phyloP scores from a whole-genome alignment of 2,888 invertebrate species.

The Drosophila eohydei region DNA sequence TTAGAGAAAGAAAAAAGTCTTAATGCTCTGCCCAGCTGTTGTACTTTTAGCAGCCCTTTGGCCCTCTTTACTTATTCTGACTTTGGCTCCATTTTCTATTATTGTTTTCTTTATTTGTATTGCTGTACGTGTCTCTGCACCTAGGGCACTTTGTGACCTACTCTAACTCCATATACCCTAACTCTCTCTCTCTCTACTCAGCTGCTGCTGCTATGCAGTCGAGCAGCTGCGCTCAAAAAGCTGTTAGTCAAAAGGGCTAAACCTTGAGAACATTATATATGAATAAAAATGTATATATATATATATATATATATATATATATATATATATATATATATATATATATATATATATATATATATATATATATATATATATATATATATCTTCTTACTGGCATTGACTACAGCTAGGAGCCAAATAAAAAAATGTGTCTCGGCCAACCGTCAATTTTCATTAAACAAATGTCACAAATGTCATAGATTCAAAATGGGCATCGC shows the following conservation, averaged over 20 bases:
- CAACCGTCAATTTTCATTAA: constrained; percentile 73
- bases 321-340: constrained; percentile 5
- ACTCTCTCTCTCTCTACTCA: not conserved
- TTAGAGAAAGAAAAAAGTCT: constrained; percentile 10
- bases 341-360: constrained; percentile 11
- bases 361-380: constrained; percentile 13
- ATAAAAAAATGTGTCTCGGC: constrained; percentile 22
- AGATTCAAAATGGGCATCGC: constrained; percentile 49
- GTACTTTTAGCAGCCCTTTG: constrained; percentile 43
- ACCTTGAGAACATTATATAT: constrained; percentile 1
- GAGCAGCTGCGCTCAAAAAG: constrained; percentile 67
- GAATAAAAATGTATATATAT: constrained; percentile 12
- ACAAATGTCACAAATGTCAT: constrained; percentile 55
- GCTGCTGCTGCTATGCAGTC: constrained; percentile 8
- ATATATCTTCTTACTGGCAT: not conserved
- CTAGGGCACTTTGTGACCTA: constrained; percentile 66
- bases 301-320: constrained; percentile 14
- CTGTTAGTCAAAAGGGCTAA: constrained; percentile 29
- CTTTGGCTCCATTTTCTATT: constrained; percentile 74
- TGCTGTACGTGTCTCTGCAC: constrained; percentile 76
- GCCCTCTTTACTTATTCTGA: constrained; percentile 41
- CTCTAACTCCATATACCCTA: not conserved
- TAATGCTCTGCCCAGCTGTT: constrained; percentile 55
- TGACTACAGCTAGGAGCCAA: not conserved
- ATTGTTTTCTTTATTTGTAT: constrained; percentile 80